Evolutionary conservation across 1,140 invertebrate species (phyloP).

Genomic region (Zaprionus kolodkinae): DNA sequence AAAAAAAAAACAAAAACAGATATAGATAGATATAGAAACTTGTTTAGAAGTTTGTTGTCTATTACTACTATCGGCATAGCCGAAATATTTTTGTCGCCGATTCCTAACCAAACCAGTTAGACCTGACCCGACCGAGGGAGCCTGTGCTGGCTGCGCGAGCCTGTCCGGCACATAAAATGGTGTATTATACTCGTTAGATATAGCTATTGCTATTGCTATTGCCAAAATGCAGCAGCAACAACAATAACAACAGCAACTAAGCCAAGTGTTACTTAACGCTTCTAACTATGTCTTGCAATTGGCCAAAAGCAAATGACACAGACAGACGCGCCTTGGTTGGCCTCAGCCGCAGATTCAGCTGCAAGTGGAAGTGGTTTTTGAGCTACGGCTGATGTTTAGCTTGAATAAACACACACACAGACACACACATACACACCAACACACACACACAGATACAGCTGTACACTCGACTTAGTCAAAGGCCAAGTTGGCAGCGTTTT

Average conservation of each 20-base stretch:
- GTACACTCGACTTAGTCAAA: slow-evolving; percentile 25
- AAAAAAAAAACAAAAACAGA: neutral
- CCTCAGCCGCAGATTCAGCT: slow-evolving; percentile 41
- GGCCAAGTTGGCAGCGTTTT: slow-evolving; percentile 45
- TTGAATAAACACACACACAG: slow-evolving; percentile 34
- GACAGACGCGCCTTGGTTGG: slow-evolving; percentile 29
- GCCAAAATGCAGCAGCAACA: slow-evolving; percentile 42
- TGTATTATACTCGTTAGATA: slow-evolving; percentile 49
- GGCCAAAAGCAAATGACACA: slow-evolving; percentile 60
- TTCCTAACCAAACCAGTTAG: slow-evolving; percentile 71
- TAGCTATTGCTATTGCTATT: slow-evolving; percentile 30
- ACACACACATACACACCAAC: slow-evolving; percentile 5
- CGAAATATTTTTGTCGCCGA: slow-evolving; percentile 61
- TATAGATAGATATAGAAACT: slow-evolving; percentile 50
- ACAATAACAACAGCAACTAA: slow-evolving; percentile 20
- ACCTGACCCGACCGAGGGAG: slow-evolving; percentile 57
- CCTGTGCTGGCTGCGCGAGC: slow-evolving; percentile 7
- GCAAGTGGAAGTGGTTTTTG: slow-evolving; percentile 57
- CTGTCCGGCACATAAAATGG: slow-evolving; percentile 66
- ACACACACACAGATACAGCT: slow-evolving; percentile 19
- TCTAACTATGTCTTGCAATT: slow-evolving; percentile 74
- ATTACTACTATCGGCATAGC: slow-evolving; percentile 32
- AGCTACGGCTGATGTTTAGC: slow-evolving; percentile 28
- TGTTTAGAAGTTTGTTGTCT: slow-evolving; percentile 64
- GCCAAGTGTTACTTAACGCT: slow-evolving; percentile 66